These are phyloP conservation scores for Pachycephala philippinensis DNA, from an alignment of 2,113 vertebrate genomes.

Conservation along the genomic window DNA sequence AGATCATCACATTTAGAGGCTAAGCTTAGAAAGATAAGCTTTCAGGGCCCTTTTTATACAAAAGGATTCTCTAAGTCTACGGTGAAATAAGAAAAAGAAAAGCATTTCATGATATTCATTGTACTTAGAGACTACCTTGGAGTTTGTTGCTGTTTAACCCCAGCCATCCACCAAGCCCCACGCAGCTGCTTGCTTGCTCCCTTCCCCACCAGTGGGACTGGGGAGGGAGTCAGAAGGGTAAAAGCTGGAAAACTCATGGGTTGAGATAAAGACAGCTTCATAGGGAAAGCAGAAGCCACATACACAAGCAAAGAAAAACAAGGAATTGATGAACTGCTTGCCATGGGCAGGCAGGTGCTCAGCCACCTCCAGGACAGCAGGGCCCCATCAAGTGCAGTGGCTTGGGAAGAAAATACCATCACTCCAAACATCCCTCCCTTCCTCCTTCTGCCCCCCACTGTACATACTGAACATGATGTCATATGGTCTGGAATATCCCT, in stretches of 20 bases:
- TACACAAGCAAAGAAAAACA: background rate
- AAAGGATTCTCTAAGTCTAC: background rate
- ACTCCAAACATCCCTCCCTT: background rate
- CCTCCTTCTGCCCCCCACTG: background rate
- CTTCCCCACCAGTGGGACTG: background rate
- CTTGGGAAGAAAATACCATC: background rate
- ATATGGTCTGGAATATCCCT: background rate
- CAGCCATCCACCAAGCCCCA: background rate
- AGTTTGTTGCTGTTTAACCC: background rate
- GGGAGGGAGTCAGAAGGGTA: background rate
- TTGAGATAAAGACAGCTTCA: background rate
- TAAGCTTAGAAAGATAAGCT: background rate
- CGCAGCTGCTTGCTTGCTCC: fast-evolving
- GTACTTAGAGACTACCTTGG: background rate
- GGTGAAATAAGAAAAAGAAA: background rate
- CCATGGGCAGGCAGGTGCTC: background rate
- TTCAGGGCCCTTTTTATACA: background rate
- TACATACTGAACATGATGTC: background rate
- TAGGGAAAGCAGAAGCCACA: background rate
- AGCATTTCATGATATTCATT: background rate
- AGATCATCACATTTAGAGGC: background rate
- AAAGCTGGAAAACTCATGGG: background rate
- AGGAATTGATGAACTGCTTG: background rate
- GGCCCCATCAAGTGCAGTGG: background rate
- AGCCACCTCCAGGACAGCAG: background rate